These are phyloP conservation scores for Polyommatus icarus DNA, from an alignment of 2,888 invertebrate genomes.

Conservation along the genomic window DNA sequence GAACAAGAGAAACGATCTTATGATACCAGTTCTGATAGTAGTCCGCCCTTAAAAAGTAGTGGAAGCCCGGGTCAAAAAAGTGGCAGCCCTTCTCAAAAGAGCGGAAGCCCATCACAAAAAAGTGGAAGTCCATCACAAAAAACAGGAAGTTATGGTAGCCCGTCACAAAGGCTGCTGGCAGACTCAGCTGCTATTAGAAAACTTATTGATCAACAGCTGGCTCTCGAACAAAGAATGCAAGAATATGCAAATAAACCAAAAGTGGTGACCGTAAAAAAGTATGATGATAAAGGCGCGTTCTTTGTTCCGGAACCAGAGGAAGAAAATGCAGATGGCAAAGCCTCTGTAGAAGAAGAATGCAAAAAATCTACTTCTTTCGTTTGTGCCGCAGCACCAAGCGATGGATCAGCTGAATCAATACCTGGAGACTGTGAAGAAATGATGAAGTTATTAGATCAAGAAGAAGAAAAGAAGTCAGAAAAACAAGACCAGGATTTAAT, in stretches of 20 bases:
- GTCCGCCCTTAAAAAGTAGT: conserved; percentile 73
- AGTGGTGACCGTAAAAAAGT: conserved; percentile 72
- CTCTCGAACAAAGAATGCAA: conserved; percentile 66
- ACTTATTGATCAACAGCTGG: conserved; percentile 74
- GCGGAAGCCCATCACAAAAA: conserved; percentile 74
- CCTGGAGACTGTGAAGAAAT: conserved; percentile 82
- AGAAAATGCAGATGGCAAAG: conserved; percentile 48
- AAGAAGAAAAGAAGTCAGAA: conserved; percentile 73
- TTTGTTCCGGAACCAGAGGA: conserved; percentile 68
- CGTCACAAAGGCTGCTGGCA: conserved; percentile 70
- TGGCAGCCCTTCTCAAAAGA: conserved; percentile 60
- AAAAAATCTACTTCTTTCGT: conserved; percentile 67
- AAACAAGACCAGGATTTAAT: conserved; percentile 45
- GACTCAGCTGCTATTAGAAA: conserved; percentile 74
- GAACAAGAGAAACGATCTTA: conserved; percentile 76
- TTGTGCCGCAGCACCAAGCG: conserved; percentile 73
- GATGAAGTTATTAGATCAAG: conserved; percentile 81
- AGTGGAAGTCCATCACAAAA: conserved; percentile 74
- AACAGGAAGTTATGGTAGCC: conserved; percentile 70
- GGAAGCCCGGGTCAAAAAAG: conserved; percentile 68
- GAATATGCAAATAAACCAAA: conserved; percentile 59
- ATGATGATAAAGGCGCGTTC: conserved; percentile 72
- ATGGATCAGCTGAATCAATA: conserved; percentile 74
- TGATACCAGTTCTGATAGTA: conserved; percentile 81
- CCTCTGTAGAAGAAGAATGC: conserved; percentile 67